A percentile compares a stretch with the other conserved stretches of the same genome.
Evolutionary conservation across 2,888 invertebrate genomes (phyloP).

Genomic region (Euproctis similis): DNA sequence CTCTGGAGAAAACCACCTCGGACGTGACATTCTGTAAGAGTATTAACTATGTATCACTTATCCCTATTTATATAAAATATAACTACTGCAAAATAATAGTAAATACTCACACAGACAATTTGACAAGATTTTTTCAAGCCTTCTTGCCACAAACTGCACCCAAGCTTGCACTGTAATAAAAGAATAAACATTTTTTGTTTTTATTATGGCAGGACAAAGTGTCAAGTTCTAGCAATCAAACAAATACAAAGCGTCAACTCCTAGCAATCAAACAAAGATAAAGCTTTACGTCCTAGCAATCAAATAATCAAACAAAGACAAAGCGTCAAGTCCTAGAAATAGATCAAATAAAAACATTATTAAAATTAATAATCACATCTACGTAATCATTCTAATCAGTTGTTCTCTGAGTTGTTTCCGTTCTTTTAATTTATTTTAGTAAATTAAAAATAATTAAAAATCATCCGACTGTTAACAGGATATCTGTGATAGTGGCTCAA

Average conservation of each 20-base stretch:
- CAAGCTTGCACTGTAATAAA: constrained; percentile 84
- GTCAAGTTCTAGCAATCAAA: too few species aligned
- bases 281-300: too few species aligned
- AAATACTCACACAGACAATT: constrained; percentile 86
- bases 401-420: too few species aligned
- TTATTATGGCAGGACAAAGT: too few species aligned
- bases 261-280: too few species aligned
- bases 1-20: constrained; percentile 80
- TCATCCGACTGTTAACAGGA: constrained; percentile 14
- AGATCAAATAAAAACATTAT: too few species aligned
- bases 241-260: too few species aligned
- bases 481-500: constrained; percentile 19
- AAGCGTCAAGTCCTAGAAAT: too few species aligned
- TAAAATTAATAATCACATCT: too few species aligned
- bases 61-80: neutral
- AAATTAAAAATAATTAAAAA: constrained; percentile 12
- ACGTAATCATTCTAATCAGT: too few species aligned
- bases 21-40: constrained; percentile 80
- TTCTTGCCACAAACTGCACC: constrained; percentile 86
- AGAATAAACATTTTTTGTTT: constrained; percentile 1
- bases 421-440: too few species aligned
- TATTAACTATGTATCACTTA: neutral
- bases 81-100: neutral
- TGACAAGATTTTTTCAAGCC: constrained; percentile 86
- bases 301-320: too few species aligned